Conservation (phyloP, 2,113 vertebrate genomes). For the Aphelocoma coerulescens region DNA sequence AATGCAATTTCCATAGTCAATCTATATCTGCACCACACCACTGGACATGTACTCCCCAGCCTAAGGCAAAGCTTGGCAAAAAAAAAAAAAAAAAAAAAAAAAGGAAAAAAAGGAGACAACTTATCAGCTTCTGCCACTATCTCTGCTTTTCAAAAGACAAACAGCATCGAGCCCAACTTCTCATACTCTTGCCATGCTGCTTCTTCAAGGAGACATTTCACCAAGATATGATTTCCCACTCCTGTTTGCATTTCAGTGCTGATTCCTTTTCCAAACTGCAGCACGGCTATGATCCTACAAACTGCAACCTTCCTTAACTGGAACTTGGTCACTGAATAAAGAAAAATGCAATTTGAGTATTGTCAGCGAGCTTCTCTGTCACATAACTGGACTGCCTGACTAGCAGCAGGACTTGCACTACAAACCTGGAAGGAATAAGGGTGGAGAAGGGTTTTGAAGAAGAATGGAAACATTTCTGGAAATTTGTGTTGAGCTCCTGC, state of each 20-base stretch:
- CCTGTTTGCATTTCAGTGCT: background rate
- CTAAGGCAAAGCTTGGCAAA: background rate
- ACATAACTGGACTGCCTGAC: background rate
- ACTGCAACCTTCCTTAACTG: background rate
- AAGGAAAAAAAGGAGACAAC: rapidly evolving
- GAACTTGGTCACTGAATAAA: background rate
- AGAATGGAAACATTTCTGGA: background rate
- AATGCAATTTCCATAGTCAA: background rate
- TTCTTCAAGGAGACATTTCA: background rate
- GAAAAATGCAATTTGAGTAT: background rate
- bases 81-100: background rate
- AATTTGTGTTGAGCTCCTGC: background rate
- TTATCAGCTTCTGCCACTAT: background rate
- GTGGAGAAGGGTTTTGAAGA: background rate
- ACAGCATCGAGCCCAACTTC: background rate
- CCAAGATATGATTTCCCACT: background rate
- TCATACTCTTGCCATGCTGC: background rate
- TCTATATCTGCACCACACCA: background rate
- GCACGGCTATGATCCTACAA: background rate
- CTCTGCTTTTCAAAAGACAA: background rate
- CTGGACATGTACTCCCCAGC: background rate
- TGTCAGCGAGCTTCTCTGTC: background rate
- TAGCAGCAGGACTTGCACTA: background rate
- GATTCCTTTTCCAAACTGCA: background rate
- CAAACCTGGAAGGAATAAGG: background rate